Evolutionary conservation across 2,888 invertebrate species (phyloP).

Genomic region (Orthosia gothica): DNA sequence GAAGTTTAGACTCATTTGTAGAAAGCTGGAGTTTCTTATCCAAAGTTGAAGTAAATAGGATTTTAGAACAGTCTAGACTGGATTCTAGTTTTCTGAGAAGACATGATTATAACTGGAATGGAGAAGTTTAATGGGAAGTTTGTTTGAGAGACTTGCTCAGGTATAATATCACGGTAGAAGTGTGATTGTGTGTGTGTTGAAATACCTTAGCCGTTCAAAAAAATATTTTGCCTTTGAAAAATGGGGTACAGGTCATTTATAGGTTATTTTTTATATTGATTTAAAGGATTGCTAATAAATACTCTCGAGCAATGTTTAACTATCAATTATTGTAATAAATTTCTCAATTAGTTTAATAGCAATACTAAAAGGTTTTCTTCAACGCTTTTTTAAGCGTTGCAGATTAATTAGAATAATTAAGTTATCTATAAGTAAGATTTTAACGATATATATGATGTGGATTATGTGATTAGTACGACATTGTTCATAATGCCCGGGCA

Average conservation of each 20-base stretch:
- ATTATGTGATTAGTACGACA: too few relatives aligned
- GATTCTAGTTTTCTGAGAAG: slow-evolving; percentile 20
- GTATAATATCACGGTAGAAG: not conserved
- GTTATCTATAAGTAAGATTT: too few relatives aligned
- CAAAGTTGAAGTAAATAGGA: slow-evolving; percentile 49
- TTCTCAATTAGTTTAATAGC: too few relatives aligned
- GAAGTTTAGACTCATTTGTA: slow-evolving; percentile 62
- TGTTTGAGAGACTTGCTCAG: slow-evolving; percentile 2
- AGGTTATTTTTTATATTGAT: not conserved
- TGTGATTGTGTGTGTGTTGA: not conserved
- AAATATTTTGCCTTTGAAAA: not conserved
- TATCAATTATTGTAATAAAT: too few relatives aligned
- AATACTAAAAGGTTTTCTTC: too few relatives aligned
- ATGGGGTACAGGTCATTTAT: not conserved
- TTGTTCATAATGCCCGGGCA: too few relatives aligned
- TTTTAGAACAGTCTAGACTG: slow-evolving; percentile 55
- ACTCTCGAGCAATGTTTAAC: too few relatives aligned
- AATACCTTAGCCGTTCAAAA: not conserved
- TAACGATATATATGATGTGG: too few relatives aligned
- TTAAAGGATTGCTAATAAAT: too few relatives aligned
- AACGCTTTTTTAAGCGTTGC: too few relatives aligned
- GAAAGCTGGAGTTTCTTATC: slow-evolving; percentile 48
- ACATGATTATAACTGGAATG: slow-evolving; percentile 25
- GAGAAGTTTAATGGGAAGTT: slow-evolving; percentile 35
- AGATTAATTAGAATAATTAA: too few relatives aligned